phyloP scores from a whole-genome alignment of 2,888 invertebrate genomes.

The Sinodicranocentrus sp. region DNA sequence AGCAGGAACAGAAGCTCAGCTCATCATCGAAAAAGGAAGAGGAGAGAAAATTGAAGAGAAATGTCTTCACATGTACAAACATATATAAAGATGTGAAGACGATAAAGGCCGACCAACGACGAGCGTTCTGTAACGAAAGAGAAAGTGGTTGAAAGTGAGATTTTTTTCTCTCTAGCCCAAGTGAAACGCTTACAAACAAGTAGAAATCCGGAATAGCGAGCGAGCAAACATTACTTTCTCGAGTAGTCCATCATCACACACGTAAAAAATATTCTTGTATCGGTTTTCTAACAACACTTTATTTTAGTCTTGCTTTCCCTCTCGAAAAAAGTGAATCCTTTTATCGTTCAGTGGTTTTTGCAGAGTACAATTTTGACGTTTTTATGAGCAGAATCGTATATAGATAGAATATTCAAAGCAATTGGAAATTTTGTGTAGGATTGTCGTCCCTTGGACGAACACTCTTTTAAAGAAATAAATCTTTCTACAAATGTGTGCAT shows the following conservation, averaged over 20 bases:
- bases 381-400: no score
- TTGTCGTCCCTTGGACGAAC: no score
- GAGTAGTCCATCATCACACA: conserved; percentile 31
- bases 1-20: conserved; percentile 32
- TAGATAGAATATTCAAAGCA: no score
- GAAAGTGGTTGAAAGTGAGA: conserved; percentile 54
- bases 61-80: conserved; percentile 57
- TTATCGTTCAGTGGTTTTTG: no score
- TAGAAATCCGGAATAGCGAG: conserved; percentile 47
- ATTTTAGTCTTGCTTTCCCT: conserved; percentile 9
- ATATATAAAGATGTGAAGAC: conserved; percentile 51
- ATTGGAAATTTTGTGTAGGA: no score
- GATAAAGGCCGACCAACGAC: conserved; percentile 54
- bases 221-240: conserved; percentile 43
- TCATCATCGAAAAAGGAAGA: conserved; percentile 53
- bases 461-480: no score
- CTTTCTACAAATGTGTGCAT: no score
- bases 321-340: no score
- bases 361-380: no score
- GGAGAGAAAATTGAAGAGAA: conserved; percentile 48
- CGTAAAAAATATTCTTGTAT: conserved; percentile 19
- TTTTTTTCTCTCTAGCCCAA: conserved; percentile 27
- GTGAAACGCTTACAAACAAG: conserved; percentile 54
- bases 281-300: conserved; percentile 28
- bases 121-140: conserved; percentile 35